Percentiles rank a stretch among this genome's conserved stretches.
Evolutionary conservation across 2,797 vertebrate species (phyloP).

Genomic region (Diceros bicornis): DNA sequence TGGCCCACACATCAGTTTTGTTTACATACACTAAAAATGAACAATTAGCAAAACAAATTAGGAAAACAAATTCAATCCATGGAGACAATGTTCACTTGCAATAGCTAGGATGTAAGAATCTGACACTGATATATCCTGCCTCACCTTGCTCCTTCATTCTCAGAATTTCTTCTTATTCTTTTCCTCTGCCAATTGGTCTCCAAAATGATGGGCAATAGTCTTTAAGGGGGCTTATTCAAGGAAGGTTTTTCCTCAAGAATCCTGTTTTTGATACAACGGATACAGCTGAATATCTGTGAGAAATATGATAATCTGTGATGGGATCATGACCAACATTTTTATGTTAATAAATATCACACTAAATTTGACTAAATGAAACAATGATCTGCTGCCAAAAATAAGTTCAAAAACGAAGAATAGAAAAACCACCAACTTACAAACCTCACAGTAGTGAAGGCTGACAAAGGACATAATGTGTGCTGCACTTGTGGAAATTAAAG

Average conservation of each 20-base stretch:
- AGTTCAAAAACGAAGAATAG: not conserved
- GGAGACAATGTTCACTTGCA: not conserved
- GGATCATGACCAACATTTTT: not conserved
- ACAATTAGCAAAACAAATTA: not conserved
- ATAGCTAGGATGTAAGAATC: not conserved
- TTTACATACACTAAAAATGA: not conserved
- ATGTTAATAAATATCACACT: not conserved
- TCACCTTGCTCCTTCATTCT: too few species aligned
- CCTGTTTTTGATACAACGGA: not conserved
- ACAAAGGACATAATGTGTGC: not conserved
- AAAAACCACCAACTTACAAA: not conserved
- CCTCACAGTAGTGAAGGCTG: not conserved
- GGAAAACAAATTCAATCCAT: not conserved
- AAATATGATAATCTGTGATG: not conserved
- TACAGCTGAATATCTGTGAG: not conserved
- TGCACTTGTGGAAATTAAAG: not conserved
- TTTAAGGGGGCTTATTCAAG: not conserved
- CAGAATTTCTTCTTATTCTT: too few species aligned
- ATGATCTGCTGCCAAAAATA: not conserved
- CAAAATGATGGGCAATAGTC: not conserved
- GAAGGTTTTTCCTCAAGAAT: not conserved
- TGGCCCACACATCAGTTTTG: not conserved
- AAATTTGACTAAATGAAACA: not conserved
- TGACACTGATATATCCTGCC: too few species aligned
- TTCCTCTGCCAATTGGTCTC: not conserved